phyloP scores from a whole-genome alignment of 2,797 vertebrate genomes.

The Peromyscus nudipes region DNA sequence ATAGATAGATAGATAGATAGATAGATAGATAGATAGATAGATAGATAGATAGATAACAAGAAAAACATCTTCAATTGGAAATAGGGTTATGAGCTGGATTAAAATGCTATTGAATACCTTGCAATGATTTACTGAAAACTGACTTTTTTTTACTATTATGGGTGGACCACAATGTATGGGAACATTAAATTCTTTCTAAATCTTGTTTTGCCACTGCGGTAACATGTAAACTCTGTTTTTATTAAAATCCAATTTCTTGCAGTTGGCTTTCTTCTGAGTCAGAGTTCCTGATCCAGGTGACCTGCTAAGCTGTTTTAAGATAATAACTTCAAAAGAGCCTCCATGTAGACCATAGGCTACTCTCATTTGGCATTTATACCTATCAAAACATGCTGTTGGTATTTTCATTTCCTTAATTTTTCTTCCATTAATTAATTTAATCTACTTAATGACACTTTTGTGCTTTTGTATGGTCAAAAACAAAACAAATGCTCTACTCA shows the following conservation, averaged over 20 bases:
- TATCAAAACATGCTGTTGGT: not conserved
- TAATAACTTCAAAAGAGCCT: slow-evolving; percentile 38
- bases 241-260: slow-evolving; percentile 35
- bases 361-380: slow-evolving; percentile 15
- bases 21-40: no score
- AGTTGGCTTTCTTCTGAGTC: slow-evolving; percentile 9
- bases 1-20: not conserved
- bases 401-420: slow-evolving; percentile 53
- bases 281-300: not conserved
- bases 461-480: not conserved
- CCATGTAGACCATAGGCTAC: not conserved
- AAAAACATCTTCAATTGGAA: not conserved
- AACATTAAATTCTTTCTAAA: slow-evolving; percentile 20
- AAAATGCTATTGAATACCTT: not conserved
- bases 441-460: not conserved
- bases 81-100: not conserved
- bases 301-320: not conserved
- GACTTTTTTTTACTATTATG: not conserved
- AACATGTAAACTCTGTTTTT: not conserved
- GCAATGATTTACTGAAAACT: not conserved
- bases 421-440: slow-evolving; percentile 21
- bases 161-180: not conserved
- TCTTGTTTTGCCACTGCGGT: not conserved
- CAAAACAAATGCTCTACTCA: no score
- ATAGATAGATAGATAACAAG: not conserved